Conservation (phyloP, 2,888 invertebrate species). For the Eurytoma adleriae region DNA sequence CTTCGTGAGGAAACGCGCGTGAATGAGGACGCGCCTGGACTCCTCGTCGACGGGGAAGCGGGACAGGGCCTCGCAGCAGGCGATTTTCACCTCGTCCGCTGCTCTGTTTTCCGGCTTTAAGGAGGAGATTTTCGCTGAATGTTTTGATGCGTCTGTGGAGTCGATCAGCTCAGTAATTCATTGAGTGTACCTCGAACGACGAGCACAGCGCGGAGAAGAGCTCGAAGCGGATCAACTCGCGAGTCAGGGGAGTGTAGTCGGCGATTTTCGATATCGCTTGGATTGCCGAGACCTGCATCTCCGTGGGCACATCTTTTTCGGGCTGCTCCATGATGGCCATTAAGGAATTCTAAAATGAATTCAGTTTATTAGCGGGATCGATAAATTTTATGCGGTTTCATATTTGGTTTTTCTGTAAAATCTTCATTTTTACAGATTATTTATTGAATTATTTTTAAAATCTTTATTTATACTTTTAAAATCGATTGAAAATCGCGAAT, state of each 20-base stretch:
- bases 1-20: constrained; percentile 55
- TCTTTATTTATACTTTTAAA: no score
- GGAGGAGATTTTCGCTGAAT: not conserved
- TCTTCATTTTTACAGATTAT: no score
- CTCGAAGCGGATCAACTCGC: constrained; percentile 59
- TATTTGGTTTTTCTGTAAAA: no score
- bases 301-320: constrained; percentile 53
- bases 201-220: constrained; percentile 62
- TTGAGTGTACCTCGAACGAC: constrained; percentile 62
- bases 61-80: constrained; percentile 63
- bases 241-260: constrained; percentile 57
- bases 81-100: constrained; percentile 64
- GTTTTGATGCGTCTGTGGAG: no score
- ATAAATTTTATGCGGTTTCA: not conserved
- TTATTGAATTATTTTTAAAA: no score
- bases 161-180: no score
- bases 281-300: constrained; percentile 59
- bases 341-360: constrained; percentile 14
- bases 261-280: constrained; percentile 61
- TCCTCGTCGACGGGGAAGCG: constrained; percentile 61
- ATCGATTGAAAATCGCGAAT: no score
- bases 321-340: constrained; percentile 60
- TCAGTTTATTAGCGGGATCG: not conserved
- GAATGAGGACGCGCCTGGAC: constrained; percentile 60
- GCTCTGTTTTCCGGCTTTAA: constrained; percentile 12